Percentiles rank a stretch among this genome's conserved stretches.
phyloP scores from a whole-genome alignment of 2,888 invertebrate species.

The Andrena bicolor region DNA sequence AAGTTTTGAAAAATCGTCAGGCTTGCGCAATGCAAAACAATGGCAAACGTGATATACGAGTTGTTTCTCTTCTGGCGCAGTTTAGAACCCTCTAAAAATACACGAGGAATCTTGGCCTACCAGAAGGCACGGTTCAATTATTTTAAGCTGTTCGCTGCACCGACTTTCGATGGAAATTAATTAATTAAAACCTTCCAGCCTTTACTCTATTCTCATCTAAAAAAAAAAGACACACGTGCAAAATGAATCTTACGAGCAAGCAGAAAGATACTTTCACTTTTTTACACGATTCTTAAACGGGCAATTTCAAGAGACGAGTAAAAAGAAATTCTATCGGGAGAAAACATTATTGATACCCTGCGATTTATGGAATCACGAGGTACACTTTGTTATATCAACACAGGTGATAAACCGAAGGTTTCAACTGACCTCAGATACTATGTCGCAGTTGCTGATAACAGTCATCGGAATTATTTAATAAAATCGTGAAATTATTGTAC shows the following conservation, averaged over 20 bases:
- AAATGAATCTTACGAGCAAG: neutral
- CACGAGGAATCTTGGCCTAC: slow-evolving; percentile 46
- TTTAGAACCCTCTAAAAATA: slow-evolving; percentile 47
- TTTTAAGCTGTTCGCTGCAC: slow-evolving; percentile 15
- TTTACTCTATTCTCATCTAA: neutral
- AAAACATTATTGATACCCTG: slow-evolving; percentile 35
- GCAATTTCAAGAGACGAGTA: neutral
- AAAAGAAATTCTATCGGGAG: neutral
- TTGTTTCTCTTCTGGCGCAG: slow-evolving; percentile 16
- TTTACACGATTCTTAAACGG: neutral
- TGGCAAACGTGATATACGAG: slow-evolving; percentile 33
- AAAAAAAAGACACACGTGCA: neutral
- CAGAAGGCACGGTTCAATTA: slow-evolving; percentile 38
- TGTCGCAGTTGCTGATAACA: slow-evolving; percentile 30
- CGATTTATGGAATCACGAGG: slow-evolving; percentile 14
- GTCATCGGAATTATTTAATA: slow-evolving; percentile 7
- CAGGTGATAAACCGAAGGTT: slow-evolving; percentile 41
- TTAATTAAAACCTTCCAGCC: neutral
- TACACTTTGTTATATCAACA: slow-evolving; percentile 12
- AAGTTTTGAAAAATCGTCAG: slow-evolving; percentile 15
- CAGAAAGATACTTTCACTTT: too few relatives aligned
- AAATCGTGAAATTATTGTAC: neutral
- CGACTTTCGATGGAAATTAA: neutral
- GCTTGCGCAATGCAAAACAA: slow-evolving; percentile 54
- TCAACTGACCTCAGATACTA: slow-evolving; percentile 27